phyloP scores from a whole-genome alignment of 2,797 vertebrate species.

The Parambassis ranga region DNA sequence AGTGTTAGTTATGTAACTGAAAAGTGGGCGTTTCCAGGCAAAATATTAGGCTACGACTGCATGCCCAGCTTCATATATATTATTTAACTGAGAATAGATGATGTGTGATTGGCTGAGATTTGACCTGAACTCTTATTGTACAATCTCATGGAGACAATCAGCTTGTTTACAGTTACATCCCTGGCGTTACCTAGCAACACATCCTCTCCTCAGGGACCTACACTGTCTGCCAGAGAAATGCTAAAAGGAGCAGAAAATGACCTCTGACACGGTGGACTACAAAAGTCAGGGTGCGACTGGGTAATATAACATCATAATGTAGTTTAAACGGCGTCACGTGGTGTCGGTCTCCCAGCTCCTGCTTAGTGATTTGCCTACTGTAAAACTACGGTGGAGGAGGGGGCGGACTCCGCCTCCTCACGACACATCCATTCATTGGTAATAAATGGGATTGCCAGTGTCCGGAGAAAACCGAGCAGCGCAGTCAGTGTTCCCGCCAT shows the following conservation, averaged over 20 bases:
- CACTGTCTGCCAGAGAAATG: background rate
- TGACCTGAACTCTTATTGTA: background rate
- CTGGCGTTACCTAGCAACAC: background rate
- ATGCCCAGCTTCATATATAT: slow-evolving; percentile 1
- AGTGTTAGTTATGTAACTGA: slow-evolving; percentile 37
- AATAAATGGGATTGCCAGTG: slow-evolving; percentile 64
- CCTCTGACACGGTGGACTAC: background rate
- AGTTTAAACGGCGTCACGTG: background rate
- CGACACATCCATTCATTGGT: slow-evolving; percentile 69
- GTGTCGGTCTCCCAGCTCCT: background rate
- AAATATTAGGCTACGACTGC: slow-evolving; percentile 5
- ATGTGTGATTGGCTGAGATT: background rate
- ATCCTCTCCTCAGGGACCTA: background rate
- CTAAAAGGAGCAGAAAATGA: rapidly evolving
- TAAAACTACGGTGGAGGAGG: slow-evolving; percentile 36
- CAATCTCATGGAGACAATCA: too few species aligned
- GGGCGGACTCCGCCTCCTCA: slow-evolving; percentile 71
- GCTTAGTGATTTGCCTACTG: slow-evolving; percentile 16
- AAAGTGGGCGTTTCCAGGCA: slow-evolving; percentile 38
- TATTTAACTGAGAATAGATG: background rate
- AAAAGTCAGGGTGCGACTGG: background rate
- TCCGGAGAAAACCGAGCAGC: slow-evolving; percentile 43
- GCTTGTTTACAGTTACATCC: background rate
- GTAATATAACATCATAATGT: background rate
- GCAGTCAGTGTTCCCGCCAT: slow-evolving; percentile 74